A percentile compares a stretch with the other conserved stretches of the same genome.
Conservation (phyloP, 1,140 invertebrate genomes). For the Piezodorus guildinii region DNA sequence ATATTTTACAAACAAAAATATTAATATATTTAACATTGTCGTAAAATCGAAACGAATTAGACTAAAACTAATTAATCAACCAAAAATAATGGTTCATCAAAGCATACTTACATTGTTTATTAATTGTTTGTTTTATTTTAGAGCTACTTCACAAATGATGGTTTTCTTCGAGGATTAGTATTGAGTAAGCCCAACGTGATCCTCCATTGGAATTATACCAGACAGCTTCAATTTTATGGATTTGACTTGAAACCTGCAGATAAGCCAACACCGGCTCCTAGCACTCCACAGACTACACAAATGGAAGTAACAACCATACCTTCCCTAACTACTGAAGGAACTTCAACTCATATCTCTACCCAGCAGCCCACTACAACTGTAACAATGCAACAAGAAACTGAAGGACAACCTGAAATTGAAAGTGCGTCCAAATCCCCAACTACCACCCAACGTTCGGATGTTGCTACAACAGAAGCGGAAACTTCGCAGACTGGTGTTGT, state of each 20-base stretch:
- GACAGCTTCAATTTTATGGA: constrained; percentile 60
- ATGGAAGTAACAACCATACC: background rate
- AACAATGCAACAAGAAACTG: background rate
- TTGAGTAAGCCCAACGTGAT: constrained; percentile 62
- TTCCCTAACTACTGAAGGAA: background rate
- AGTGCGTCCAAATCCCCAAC: no score
- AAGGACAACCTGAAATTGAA: no score
- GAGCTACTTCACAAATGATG: constrained; percentile 69
- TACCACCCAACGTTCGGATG: background rate
- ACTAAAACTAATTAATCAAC: no score
- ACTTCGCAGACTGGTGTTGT: background rate
- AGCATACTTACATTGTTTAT: no score
- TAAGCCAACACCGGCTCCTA: background rate
- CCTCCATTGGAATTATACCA: constrained; percentile 53
- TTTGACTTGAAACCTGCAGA: constrained; percentile 42
- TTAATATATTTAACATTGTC: no score
- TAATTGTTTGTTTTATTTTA: constrained; percentile 34
- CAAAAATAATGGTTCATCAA: no score
- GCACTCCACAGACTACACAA: background rate
- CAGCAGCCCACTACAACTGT: constrained; percentile 1
- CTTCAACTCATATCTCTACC: background rate
- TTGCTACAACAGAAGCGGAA: background rate
- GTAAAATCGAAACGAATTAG: no score
- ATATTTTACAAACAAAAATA: no score
- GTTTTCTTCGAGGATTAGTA: constrained; percentile 62